These are phyloP conservation scores for Nerophis ophidion DNA, from an alignment of 2,113 vertebrate species.

Conservation along the genomic window DNA sequence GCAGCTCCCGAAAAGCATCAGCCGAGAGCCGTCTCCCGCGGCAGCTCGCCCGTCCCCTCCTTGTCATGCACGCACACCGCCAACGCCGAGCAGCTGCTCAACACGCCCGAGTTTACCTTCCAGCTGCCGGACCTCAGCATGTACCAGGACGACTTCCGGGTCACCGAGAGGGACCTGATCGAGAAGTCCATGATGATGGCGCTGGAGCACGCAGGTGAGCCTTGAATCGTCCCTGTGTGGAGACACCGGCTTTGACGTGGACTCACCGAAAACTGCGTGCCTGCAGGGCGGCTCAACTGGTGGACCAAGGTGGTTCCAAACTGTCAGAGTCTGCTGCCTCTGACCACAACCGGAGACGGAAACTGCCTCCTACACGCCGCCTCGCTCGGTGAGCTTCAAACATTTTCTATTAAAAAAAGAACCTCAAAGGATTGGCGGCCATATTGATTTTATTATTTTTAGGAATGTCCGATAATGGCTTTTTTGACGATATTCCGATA, in stretches of 20 bases:
- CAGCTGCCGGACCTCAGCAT: slow-evolving; percentile 93
- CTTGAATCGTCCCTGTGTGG: not conserved
- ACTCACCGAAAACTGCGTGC: not conserved
- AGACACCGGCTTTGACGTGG: too few species aligned
- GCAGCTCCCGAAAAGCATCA: slow-evolving; percentile 82
- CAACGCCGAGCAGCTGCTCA: slow-evolving; percentile 79
- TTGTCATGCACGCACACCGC: slow-evolving; percentile 86
- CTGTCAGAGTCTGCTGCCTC: slow-evolving; percentile 86
- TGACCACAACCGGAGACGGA: slow-evolving; percentile 93
- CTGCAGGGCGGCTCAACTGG: slow-evolving; percentile 91
- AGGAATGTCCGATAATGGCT: too few species aligned
- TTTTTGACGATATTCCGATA: too few species aligned
- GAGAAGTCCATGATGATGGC: slow-evolving; percentile 98
- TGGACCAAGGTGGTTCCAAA: slow-evolving; percentile 87
- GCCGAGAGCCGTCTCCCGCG: slow-evolving; percentile 90
- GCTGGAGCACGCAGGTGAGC: slow-evolving; percentile 91
- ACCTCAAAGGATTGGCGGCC: too few species aligned
- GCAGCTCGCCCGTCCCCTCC: slow-evolving; percentile 92
- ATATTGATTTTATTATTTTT: too few species aligned
- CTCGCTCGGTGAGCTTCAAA: slow-evolving; percentile 77
- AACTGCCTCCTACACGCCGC: slow-evolving; percentile 94
- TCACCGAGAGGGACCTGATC: slow-evolving; percentile 94
- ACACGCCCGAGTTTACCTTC: slow-evolving; percentile 95
- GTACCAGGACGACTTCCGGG: slow-evolving; percentile 90
- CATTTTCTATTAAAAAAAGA: too few species aligned